Percentiles rank a stretch among this genome's conserved stretches.
Evolutionary conservation across 2,888 invertebrate genomes (phyloP).

Genomic region (Archips xylosteana): DNA sequence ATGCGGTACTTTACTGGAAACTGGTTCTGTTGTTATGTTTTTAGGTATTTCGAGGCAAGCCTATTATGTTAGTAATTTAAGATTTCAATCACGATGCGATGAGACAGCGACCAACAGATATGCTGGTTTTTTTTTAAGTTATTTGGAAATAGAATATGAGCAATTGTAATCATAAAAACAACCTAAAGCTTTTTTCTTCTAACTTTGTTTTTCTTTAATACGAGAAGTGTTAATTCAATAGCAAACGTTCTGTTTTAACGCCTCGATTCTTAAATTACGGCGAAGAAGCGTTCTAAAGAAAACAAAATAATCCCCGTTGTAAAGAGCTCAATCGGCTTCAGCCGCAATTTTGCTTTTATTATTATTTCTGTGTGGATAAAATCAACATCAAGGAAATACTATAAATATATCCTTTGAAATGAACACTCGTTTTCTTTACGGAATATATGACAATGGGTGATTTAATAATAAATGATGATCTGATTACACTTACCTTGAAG

Average conservation of each 20-base stretch:
- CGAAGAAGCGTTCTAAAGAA: conserved; percentile 1
- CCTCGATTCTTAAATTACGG: neutral
- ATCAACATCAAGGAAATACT: neutral
- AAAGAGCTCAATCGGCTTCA: conserved; percentile 4
- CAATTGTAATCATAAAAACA: neutral
- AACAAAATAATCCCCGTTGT: conserved; percentile 12
- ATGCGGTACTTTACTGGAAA: neutral
- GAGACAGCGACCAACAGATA: neutral
- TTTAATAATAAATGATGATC: conserved; percentile 7
- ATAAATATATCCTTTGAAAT: conserved; percentile 4
- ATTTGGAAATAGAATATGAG: neutral
- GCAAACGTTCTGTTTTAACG: neutral
- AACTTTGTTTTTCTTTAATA: neutral
- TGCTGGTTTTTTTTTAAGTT: neutral
- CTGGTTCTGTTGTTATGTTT: neutral
- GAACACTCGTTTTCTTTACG: neutral
- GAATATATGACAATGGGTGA: neutral
- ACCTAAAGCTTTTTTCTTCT: neutral
- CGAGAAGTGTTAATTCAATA: neutral
- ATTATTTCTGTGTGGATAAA: neutral
- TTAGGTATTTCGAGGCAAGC: neutral
- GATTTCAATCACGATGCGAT: neutral
- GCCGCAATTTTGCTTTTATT: neutral
- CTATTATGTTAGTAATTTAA: neutral
- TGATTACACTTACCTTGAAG: conserved; percentile 89